Base-by-base conservation (phyloP, 2,113 vertebrate genomes). In the Calyptomena viridis region DNA sequence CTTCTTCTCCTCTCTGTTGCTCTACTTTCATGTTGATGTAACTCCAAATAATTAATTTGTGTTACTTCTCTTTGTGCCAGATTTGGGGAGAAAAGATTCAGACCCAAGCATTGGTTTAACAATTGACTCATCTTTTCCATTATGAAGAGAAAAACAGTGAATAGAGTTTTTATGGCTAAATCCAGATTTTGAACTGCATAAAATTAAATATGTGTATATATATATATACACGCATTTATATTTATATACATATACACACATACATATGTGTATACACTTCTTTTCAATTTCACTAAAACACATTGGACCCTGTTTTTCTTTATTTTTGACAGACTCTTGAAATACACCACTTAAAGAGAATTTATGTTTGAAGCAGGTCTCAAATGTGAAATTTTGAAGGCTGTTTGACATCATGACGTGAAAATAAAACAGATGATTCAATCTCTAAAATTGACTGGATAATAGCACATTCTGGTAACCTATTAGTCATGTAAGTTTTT, bases 51-150 rank as follows among this genome's bases (percentile, higher is more conserved):
- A 77, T 58, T 79, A 7, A 27, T 64, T 79, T 56, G 4, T 12
- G 58, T 88, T 76, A 27, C 46, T 91, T 86, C 53, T 62, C 15
- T 64, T 95, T 71, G 40, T 69, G 75, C 39, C 75, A 85, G 42
- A 7, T 50, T 63, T 83, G 63, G 55, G 28, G 46, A 84, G 17
- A 18, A 82, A 37, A 89, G 59, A 60, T 59, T 85, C 63, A 71
- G 67, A 19, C 11, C 19, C 37, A 74, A 59, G 49, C 19, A 49
- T 12, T 58, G n/a, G 14, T 27, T 72, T 76, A 49, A 35, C 33
- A n/a, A 37, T 75, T 68, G 83, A 46, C 52, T 95, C 52, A 84
- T 86, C 56, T 75, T 94, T 95, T 93, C 83, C 83, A 60, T 44
- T 37, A 52, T 1, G 1, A 44, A 71, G 21, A 79, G 10, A 86